Conservation (phyloP, 1,140 invertebrate species). For the Pteromalus puparum region DNA sequence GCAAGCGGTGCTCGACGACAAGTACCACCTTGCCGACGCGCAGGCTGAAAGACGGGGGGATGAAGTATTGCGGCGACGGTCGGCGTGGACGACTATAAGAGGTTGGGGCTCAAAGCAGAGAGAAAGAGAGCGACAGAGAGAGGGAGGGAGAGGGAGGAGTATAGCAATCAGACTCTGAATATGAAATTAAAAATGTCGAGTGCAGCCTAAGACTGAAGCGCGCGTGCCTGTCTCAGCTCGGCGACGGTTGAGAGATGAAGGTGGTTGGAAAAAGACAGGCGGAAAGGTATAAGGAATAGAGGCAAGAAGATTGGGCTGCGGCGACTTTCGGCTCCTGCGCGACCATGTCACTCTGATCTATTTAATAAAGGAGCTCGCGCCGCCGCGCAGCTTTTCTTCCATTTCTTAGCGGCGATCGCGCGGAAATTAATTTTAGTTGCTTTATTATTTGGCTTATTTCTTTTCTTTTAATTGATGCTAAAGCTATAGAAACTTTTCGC, state of each 20-base stretch:
- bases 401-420: background rate
- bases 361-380: conserved; percentile 12
- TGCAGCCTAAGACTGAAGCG: conserved; percentile 50
- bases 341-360: conserved; percentile 18
- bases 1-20: conserved; percentile 19
- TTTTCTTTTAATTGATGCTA: conserved; percentile 18
- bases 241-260: background rate
- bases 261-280: conserved; percentile 1
- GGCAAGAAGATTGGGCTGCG: conserved; percentile 15
- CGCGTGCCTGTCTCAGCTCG: conserved; percentile 13
- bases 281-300: background rate
- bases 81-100: conserved; percentile 9
- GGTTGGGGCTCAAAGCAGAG: conserved; percentile 16
- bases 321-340: background rate
- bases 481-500: background rate
- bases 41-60: conserved; percentile 12
- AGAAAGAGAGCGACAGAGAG: conserved; percentile 33
- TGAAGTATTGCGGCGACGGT: conserved; percentile 41
- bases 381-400: background rate
- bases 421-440: conserved; percentile 5
- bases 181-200: conserved; percentile 63
- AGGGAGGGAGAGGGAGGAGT: conserved; percentile 30
- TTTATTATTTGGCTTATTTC: background rate
- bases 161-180: conserved; percentile 59
- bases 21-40: background rate